Evolutionary conservation across 2,113 vertebrate species (phyloP).

Genomic region (Muscicapa adusta): DNA sequence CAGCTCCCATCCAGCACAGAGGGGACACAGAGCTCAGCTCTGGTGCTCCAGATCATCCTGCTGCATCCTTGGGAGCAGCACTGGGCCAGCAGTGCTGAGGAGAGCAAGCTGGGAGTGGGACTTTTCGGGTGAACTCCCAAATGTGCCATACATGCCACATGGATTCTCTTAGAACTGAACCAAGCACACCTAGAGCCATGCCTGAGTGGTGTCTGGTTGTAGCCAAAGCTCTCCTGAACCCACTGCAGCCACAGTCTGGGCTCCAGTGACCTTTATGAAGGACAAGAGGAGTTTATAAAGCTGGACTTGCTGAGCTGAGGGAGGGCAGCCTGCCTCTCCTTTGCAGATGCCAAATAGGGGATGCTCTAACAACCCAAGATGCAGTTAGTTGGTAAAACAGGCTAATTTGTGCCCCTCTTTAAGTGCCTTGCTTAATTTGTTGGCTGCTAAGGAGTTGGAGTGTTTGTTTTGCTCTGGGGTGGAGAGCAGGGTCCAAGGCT

Average conservation of each 20-base stretch:
- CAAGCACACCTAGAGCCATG: background rate
- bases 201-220: background rate
- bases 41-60: background rate
- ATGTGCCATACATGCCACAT: fast-evolving
- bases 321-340: background rate
- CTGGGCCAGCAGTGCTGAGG: fast-evolving
- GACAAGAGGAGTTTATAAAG: background rate
- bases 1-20: background rate
- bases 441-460: background rate
- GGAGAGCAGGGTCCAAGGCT: background rate
- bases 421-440: background rate
- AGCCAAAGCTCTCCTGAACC: background rate
- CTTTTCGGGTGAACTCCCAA: background rate
- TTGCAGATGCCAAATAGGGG: background rate
- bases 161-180: background rate
- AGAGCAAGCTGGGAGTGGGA: background rate
- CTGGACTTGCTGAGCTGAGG: background rate
- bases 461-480: background rate
- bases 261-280: background rate
- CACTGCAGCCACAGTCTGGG: background rate
- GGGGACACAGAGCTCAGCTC: background rate
- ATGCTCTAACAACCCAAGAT: background rate
- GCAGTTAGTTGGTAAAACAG: background rate
- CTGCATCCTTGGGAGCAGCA: background rate
- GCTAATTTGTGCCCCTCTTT: background rate